phyloP scores from a whole-genome alignment of 1,140 invertebrate genomes.

The Meteorus sp. region DNA sequence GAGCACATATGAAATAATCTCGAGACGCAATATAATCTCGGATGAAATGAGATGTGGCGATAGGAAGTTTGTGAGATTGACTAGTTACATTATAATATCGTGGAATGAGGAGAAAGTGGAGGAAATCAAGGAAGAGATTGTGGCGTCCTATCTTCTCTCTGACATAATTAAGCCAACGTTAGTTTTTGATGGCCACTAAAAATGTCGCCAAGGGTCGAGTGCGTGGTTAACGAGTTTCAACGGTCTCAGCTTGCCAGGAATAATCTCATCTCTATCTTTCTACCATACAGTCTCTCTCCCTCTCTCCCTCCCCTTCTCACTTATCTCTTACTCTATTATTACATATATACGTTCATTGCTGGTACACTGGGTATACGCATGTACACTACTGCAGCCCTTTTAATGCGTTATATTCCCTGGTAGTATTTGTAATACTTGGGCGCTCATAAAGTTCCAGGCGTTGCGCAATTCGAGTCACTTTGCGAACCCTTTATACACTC shows the following conservation, averaged over 20 bases:
- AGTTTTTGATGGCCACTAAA: conserved; percentile 60
- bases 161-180: conserved; percentile 55
- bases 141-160: conserved; percentile 35
- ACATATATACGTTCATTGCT: not conserved
- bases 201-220: conserved; percentile 54
- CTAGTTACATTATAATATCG: no score
- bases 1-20: no score
- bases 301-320: conserved; percentile 1
- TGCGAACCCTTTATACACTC: conserved; percentile 57
- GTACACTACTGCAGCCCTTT: conserved; percentile 27
- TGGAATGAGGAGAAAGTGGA: no score
- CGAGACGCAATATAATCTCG: no score
- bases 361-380: not conserved
- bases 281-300: not conserved
- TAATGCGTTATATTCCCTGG: conserved; percentile 20
- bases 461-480: conserved; percentile 57
- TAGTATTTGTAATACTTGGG: conserved; percentile 57
- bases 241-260: conserved; percentile 23
- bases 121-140: no score
- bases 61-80: no score
- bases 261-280: not conserved
- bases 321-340: no score
- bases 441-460: conserved; percentile 52
- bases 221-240: conserved; percentile 52
- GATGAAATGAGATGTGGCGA: no score